Percentiles rank a stretch among this genome's conserved stretches.
These are phyloP conservation scores for Zoanthus sansibaricus DNA, from an alignment of 92 coral and sea anemone species.

Conservation along the genomic window DNA sequence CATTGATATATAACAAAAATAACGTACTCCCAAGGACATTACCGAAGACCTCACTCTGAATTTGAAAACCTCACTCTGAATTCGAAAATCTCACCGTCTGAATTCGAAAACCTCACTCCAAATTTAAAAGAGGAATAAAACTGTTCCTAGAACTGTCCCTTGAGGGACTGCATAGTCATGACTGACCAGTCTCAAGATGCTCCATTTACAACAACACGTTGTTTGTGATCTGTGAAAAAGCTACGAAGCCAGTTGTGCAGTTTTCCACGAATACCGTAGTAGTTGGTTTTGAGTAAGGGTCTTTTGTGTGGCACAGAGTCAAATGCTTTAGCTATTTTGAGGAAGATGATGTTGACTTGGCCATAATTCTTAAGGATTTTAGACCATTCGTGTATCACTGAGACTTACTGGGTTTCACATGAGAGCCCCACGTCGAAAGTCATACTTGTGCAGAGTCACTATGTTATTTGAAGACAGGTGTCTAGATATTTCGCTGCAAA, in stretches of 20 bases:
- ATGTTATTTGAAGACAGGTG: slow-evolving; percentile 2
- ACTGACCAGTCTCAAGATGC: slow-evolving; percentile 25
- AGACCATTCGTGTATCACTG: slow-evolving; percentile 48
- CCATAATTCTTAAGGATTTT: slow-evolving; percentile 27
- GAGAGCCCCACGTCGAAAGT: slow-evolving; percentile 34
- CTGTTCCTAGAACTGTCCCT: slow-evolving; percentile 49
- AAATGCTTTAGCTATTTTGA: slow-evolving; percentile 25
- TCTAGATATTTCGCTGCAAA: slow-evolving; percentile 11
- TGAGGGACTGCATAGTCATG: slow-evolving; percentile 45
- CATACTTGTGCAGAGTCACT: slow-evolving; percentile 28
- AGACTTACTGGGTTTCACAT: slow-evolving; percentile 41
- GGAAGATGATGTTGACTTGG: slow-evolving; percentile 31
- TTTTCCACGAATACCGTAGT: slow-evolving; percentile 52
- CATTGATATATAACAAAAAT: no score
- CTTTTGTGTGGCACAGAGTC: slow-evolving; percentile 39
- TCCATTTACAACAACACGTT: slow-evolving; percentile 49
- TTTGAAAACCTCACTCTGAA: no score
- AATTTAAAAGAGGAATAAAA: slow-evolving; percentile 38
- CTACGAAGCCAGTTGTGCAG: slow-evolving; percentile 1
- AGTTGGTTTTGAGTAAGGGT: slow-evolving; percentile 39
- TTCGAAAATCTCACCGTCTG: no score
- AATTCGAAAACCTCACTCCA: no score
- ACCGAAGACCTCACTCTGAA: no score
- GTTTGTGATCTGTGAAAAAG: slow-evolving; percentile 36
- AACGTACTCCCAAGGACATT: no score